These are phyloP conservation scores for Bactericera cockerelli DNA, from an alignment of 1,140 invertebrate species.

Conservation along the genomic window DNA sequence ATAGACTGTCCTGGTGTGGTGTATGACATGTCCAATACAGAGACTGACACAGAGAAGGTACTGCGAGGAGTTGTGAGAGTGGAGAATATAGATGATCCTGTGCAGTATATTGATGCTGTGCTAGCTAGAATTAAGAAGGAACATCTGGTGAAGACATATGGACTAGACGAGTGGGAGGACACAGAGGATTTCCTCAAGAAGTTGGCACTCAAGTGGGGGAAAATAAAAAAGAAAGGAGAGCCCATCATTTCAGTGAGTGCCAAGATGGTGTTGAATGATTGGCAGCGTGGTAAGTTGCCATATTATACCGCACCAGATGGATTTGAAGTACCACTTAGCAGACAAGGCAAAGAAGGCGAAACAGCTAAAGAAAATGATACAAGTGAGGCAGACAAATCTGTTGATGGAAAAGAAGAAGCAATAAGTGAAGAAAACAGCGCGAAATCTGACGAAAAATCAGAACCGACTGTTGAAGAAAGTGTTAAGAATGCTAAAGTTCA, in stretches of 20 bases:
- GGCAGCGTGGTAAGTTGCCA: conserved; percentile 92
- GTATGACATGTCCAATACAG: conserved; percentile 80
- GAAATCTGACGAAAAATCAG: not conserved
- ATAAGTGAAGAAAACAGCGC: not conserved
- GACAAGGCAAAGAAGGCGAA: conserved; percentile 23
- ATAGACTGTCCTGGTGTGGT: conserved; percentile 99
- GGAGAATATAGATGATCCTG: conserved; percentile 84
- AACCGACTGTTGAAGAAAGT: too few species aligned
- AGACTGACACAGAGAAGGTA: conserved; percentile 90
- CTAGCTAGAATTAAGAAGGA: conserved; percentile 77
- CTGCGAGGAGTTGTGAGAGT: conserved; percentile 90
- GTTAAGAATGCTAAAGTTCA: conserved; percentile 12
- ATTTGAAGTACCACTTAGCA: conserved; percentile 41
- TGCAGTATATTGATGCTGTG: conserved; percentile 82
- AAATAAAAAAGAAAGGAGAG: conserved; percentile 89
- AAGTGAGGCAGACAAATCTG: too few species aligned
- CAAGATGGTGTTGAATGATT: conserved; percentile 96
- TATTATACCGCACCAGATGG: conserved; percentile 79
- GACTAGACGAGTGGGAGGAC: conserved; percentile 61
- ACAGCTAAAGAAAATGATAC: conserved; percentile 4
- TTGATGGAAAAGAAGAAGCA: conserved; percentile 8
- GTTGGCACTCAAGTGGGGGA: conserved; percentile 68
- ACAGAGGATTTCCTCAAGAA: conserved; percentile 84
- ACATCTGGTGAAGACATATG: conserved; percentile 84
- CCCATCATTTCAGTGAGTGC: conserved; percentile 77